Evolutionary conservation across 2,113 vertebrate species (phyloP).

Genomic region (Echinops telfairi): DNA sequence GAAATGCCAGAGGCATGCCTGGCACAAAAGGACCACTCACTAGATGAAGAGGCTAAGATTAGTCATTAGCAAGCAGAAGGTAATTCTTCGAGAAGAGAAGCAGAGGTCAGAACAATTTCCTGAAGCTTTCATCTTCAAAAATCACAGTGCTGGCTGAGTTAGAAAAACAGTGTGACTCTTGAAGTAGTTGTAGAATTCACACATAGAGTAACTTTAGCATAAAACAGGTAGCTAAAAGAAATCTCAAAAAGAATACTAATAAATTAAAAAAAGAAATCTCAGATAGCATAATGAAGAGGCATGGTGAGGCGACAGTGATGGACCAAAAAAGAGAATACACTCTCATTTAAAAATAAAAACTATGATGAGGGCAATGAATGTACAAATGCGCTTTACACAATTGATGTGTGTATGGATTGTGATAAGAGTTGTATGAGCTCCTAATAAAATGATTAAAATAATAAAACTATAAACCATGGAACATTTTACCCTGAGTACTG

Average conservation of each 20-base stretch:
- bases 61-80: conserved; percentile 19
- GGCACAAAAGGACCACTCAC: neutral
- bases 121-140: conserved; percentile 42
- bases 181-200: neutral
- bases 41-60: neutral
- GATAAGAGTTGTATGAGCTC: too few species aligned
- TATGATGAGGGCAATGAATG: too few species aligned
- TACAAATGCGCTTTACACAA: too few species aligned
- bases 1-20: conserved; percentile 14
- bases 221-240: too few species aligned
- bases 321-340: neutral
- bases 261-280: too few species aligned
- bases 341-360: conserved; percentile 26
- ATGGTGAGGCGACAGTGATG: too few species aligned
- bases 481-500: neutral
- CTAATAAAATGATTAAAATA: too few species aligned
- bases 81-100: conserved; percentile 21
- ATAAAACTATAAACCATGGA: conserved; percentile 49
- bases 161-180: neutral
- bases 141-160: neutral
- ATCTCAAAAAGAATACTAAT: neutral
- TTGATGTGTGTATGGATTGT: too few species aligned
- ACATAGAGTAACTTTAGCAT: neutral
- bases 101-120: conserved; percentile 18
- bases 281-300: too few species aligned